These are phyloP conservation scores for Trichechus manatus DNA, from an alignment of 2,113 vertebrate genomes.

Conservation along the genomic window DNA sequence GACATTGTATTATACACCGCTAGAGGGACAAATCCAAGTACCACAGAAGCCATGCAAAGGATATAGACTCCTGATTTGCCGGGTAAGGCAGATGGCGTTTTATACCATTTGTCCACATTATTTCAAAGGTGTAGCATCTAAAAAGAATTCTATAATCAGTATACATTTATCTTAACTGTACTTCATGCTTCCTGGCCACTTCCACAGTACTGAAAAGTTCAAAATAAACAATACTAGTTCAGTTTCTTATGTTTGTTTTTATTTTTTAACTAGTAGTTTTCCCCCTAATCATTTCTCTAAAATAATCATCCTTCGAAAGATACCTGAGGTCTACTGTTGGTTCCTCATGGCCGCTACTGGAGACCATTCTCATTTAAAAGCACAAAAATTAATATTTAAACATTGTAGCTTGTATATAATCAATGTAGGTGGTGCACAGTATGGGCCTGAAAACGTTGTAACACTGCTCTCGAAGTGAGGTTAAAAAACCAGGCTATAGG, in stretches of 20 bases:
- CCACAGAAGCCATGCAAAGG: background rate
- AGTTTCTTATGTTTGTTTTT: background rate
- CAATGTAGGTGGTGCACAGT: background rate
- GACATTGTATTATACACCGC: background rate
- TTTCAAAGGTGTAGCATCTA: background rate
- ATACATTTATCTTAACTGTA: background rate
- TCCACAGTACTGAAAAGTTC: background rate
- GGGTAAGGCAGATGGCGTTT: background rate
- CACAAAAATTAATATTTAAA: conserved; percentile 5
- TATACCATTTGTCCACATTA: background rate
- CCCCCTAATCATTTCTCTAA: background rate
- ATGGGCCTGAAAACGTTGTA: background rate
- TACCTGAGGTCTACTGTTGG: background rate
- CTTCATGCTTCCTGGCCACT: background rate
- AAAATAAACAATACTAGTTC: background rate
- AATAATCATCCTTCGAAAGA: background rate
- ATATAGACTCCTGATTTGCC: background rate
- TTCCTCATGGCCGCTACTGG: background rate
- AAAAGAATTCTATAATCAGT: background rate
- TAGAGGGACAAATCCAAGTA: background rate
- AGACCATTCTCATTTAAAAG: background rate
- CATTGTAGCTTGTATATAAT: background rate
- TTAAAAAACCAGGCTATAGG: background rate
- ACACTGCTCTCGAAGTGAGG: background rate
- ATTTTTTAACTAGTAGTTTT: background rate